Evolutionary conservation across 2,113 vertebrate genomes (phyloP).

Genomic region (Cardinalis cardinalis): DNA sequence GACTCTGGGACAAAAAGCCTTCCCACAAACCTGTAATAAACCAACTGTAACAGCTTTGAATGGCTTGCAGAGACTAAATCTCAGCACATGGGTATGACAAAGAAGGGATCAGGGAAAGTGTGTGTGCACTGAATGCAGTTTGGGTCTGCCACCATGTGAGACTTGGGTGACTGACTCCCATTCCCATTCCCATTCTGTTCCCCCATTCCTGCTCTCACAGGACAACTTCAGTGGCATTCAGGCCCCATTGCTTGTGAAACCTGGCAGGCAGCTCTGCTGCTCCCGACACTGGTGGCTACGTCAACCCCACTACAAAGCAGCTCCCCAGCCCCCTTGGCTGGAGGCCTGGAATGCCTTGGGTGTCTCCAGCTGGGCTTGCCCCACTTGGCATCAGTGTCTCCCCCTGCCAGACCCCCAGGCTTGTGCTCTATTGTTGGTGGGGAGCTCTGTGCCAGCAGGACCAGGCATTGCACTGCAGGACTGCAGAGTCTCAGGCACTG

Average conservation of each 20-base stretch:
- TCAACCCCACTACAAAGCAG: not conserved
- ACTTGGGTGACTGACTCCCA: not conserved
- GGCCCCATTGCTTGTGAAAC: not conserved
- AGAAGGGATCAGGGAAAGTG: not conserved
- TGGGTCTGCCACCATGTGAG: not conserved
- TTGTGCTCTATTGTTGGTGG: not conserved
- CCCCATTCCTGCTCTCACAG: not conserved
- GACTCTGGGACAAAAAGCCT: not conserved
- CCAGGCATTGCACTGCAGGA: not conserved
- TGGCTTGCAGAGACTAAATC: not conserved
- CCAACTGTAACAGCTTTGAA: not conserved
- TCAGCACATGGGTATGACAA: not conserved
- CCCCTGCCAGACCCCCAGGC: not conserved
- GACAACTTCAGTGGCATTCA: not conserved
- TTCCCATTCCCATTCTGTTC: not conserved
- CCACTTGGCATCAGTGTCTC: constrained; percentile 22
- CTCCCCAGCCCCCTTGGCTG: constrained; percentile 22
- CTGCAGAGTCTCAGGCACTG: constrained; percentile 8
- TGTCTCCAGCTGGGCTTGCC: constrained; percentile 31
- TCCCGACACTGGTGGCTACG: not conserved
- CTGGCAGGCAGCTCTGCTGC: not conserved
- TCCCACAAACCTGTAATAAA: not conserved
- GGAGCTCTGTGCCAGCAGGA: constrained; percentile 41
- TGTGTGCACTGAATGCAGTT: not conserved
- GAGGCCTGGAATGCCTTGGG: constrained; percentile 41